These are phyloP conservation scores for Arctocebus calabarensis DNA, from an alignment of 2,797 vertebrate genomes.

Conservation along the genomic window DNA sequence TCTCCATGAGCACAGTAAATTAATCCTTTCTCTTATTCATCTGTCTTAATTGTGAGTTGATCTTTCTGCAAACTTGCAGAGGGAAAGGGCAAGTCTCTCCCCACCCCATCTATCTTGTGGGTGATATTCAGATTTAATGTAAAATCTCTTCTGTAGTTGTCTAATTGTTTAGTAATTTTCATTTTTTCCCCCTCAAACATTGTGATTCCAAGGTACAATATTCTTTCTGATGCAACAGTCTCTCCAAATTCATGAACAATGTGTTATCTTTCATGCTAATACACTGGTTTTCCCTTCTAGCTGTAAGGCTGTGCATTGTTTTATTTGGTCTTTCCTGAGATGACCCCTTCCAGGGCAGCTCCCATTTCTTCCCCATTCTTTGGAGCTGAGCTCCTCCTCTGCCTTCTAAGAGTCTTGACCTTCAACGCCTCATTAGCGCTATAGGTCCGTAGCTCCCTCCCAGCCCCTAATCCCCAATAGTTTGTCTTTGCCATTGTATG, in stretches of 20 bases:
- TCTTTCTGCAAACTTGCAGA: too few relatives aligned
- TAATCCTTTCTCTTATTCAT: too few relatives aligned
- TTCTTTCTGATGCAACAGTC: background rate
- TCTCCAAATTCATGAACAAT: background rate
- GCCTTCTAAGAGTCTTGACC: background rate
- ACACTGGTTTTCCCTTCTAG: conserved; percentile 7
- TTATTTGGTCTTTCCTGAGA: background rate
- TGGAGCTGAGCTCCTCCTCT: background rate
- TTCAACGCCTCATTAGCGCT: background rate
- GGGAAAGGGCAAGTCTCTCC: too few relatives aligned
- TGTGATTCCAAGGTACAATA: background rate
- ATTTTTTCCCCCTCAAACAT: background rate
- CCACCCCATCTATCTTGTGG: background rate
- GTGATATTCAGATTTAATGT: background rate
- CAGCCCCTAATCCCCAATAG: background rate
- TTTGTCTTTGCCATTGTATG: background rate
- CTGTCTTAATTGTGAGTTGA: too few relatives aligned
- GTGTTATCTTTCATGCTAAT: background rate
- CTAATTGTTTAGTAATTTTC: background rate
- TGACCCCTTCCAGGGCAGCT: background rate
- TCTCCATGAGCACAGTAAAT: too few relatives aligned
- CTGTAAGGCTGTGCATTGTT: background rate
- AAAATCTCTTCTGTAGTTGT: background rate
- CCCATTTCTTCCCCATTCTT: background rate
- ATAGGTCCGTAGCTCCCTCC: background rate